Base-by-base conservation (phyloP, 2,113 vertebrate species). In the Xenopus laevis region DNA sequence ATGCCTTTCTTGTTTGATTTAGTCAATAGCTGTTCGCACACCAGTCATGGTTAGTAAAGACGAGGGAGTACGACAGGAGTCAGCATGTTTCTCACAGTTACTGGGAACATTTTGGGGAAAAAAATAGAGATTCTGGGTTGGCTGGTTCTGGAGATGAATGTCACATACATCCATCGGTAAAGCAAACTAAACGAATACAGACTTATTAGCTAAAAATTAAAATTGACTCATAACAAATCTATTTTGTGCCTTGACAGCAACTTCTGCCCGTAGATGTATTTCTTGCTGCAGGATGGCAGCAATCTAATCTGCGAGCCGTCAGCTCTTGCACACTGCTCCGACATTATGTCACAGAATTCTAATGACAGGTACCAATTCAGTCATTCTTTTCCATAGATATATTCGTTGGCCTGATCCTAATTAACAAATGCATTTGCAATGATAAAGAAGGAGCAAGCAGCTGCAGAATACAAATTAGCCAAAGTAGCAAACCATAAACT, bases 311-410 rank as follows among this genome's bases (percentile, higher is more conserved):
- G 20, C 46, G 67, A 47, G 40, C 63, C 52, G 65, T 61, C 73
- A 55, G 58, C 60, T 75, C 17, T 61, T 23, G 17, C 58, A 33
- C 17, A 46, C 65, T 15, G 65, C 65, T 68, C 23, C 46, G 21
- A 53, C 65, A 59, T 47, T 47, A 6, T 62, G 46, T 61, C 58
- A 11, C 23, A 63, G 66, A 55, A 63, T 63, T 68, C 46, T 70
- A 70, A 77, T 77, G 67, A 64, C 74, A 70, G 59, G 47, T 18
- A 77, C 27, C 66, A 70, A 64, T 70, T 69, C 73, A 45, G 17
- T 62, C 45, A 21, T 16, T 70, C 74, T 64, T 64, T 64, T 70
- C 74, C 67, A 64, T 44, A 68, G 66, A 70, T 77, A 60, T 21
- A 68, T 58, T 64, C 70, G 74, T 53, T 60, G 64, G 60, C 21